These are phyloP conservation scores for Pachycephala philippinensis DNA, from an alignment of 2,113 vertebrate genomes.

Conservation along the genomic window DNA sequence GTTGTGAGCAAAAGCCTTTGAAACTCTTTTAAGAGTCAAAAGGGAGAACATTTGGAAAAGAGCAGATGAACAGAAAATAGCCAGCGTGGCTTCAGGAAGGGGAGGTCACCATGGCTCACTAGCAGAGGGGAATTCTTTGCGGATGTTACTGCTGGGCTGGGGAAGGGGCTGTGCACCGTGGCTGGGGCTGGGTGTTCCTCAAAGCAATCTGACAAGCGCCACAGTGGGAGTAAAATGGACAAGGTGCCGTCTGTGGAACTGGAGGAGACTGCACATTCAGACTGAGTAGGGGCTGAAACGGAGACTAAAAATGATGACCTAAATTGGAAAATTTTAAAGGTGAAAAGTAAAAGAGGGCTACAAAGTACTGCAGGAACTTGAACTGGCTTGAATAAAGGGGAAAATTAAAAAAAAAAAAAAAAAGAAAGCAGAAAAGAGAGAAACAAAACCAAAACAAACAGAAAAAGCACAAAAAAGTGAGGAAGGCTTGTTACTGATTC, in stretches of 20 bases:
- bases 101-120: conserved; percentile 68
- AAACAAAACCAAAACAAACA: neutral
- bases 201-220: neutral
- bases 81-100: conserved; percentile 60
- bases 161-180: neutral
- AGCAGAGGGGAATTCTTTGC: conserved; percentile 55
- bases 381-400: neutral
- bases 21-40: conserved; percentile 72
- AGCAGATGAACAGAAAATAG: conserved; percentile 36
- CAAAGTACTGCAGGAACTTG: neutral
- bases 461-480: neutral
- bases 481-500: neutral
- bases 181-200: neutral
- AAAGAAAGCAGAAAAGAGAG: neutral
- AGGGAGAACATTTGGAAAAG: conserved; percentile 72
- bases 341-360: neutral
- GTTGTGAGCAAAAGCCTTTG: conserved; percentile 68
- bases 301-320: neutral
- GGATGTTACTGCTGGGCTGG: conserved; percentile 32
- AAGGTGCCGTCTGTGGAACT: neutral
- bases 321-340: neutral
- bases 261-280: neutral
- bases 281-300: neutral
- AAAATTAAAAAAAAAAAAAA: fast-evolving
- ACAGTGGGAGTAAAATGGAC: neutral